phyloP scores from a whole-genome alignment of 1,140 invertebrate genomes.

The Heliconius hermathena region DNA sequence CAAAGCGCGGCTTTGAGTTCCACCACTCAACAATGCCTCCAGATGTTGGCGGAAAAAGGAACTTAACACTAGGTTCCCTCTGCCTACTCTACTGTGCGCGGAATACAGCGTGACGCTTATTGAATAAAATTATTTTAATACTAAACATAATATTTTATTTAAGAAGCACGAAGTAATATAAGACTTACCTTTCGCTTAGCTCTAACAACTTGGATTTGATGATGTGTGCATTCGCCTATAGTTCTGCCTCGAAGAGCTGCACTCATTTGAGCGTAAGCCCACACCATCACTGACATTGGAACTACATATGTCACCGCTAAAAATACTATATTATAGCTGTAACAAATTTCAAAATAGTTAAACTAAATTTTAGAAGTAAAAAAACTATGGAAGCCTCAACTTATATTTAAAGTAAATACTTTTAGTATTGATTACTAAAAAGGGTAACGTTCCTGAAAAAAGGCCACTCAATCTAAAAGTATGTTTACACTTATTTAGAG shows the following conservation, averaged over 20 bases:
- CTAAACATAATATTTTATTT: too few relatives aligned
- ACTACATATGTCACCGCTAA: conserved; percentile 92
- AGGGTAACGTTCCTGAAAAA: not conserved
- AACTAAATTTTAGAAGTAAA: not conserved
- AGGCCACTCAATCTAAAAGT: not conserved
- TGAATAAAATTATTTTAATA: too few relatives aligned
- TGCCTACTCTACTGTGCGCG: too few relatives aligned
- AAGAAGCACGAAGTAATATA: not conserved
- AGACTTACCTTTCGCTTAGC: conserved; percentile 92
- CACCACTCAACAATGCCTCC: too few relatives aligned
- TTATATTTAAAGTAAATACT: not conserved
- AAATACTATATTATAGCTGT: conserved; percentile 94
- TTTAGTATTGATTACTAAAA: not conserved
- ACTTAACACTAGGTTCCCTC: too few relatives aligned
- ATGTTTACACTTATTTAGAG: not conserved
- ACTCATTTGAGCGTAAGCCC: conserved; percentile 93
- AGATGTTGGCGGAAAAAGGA: too few relatives aligned
- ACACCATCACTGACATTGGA: conserved; percentile 92
- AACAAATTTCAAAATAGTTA: conserved; percentile 24
- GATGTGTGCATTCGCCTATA: conserved; percentile 93
- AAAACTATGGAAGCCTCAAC: not conserved
- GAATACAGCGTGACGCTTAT: too few relatives aligned
- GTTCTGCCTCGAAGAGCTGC: conserved; percentile 87
- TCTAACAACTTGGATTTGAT: conserved; percentile 91
- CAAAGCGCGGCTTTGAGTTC: too few relatives aligned